These are phyloP conservation scores for Urosaurus nigricauda DNA, from an alignment of 2,797 vertebrate species.

Conservation along the genomic window DNA sequence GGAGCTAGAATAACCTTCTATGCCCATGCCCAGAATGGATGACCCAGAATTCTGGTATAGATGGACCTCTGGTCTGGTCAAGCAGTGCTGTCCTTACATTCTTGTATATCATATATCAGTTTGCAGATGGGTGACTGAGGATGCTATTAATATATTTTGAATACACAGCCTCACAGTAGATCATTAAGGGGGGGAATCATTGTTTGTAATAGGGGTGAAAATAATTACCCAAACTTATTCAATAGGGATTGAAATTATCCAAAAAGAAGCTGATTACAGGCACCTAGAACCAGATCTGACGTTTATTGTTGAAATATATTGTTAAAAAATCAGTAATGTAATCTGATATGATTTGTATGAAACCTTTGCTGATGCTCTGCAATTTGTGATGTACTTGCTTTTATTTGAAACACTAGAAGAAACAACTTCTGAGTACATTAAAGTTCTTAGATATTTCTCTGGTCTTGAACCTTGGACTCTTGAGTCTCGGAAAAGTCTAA, in stretches of 20 bases:
- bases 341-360: constrained; percentile 24
- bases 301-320: neutral
- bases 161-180: neutral
- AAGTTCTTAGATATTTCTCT: constrained; percentile 45
- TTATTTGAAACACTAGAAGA: constrained; percentile 16
- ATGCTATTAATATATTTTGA: neutral
- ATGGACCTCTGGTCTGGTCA: too few species aligned
- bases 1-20: neutral
- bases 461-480: constrained; percentile 20
- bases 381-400: neutral
- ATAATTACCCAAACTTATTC: neutral
- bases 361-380: neutral
- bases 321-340: neutral
- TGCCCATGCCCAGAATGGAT: too few species aligned
- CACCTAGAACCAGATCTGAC: neutral
- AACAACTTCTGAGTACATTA: constrained; percentile 21
- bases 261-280: neutral
- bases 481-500: neutral
- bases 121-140: neutral
- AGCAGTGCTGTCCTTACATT: too few species aligned
- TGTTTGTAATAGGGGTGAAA: too few species aligned
- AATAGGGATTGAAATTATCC: neutral
- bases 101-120: neutral
- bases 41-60: too few species aligned
- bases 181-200: neutral